Conservation (phyloP, 2,888 invertebrate genomes). For the Sylvicola cinctus region DNA sequence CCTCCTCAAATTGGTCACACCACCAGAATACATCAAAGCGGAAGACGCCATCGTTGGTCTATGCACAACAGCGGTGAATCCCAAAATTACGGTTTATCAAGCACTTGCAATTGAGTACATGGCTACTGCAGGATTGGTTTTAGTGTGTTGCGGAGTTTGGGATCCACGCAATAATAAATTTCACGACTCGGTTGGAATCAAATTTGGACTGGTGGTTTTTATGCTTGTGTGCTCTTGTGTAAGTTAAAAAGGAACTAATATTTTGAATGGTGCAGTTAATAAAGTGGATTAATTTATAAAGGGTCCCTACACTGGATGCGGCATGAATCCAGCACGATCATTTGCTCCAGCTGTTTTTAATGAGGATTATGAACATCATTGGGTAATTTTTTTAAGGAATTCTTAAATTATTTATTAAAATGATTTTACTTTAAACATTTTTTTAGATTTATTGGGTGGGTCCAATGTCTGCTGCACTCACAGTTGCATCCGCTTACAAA, state of each 20-base stretch:
- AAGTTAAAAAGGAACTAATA: slow-evolving; percentile 21
- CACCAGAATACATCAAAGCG: slow-evolving; percentile 14
- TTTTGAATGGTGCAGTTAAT: not conserved
- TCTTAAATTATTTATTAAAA: not conserved
- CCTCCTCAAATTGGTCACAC: slow-evolving; percentile 35
- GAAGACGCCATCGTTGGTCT: slow-evolving; percentile 26
- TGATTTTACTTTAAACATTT: slow-evolving; percentile 5
- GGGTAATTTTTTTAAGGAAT: slow-evolving; percentile 28
- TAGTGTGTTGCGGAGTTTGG: slow-evolving; percentile 50
- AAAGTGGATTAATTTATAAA: slow-evolving; percentile 15
- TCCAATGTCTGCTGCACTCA: slow-evolving; percentile 27
- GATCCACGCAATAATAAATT: slow-evolving; percentile 44
- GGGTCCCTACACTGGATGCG: slow-evolving; percentile 50
- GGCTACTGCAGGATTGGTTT: slow-evolving; percentile 38
- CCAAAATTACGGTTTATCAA: slow-evolving; percentile 27
- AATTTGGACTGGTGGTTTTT: slow-evolving; percentile 44
- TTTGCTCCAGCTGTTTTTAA: slow-evolving; percentile 54
- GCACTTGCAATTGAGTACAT: slow-evolving; percentile 40
- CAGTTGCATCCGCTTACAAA: slow-evolving; percentile 27
- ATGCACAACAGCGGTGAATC: slow-evolving; percentile 40
- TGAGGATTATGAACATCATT: slow-evolving; percentile 40
- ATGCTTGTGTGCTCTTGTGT: slow-evolving; percentile 45
- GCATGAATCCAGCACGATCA: slow-evolving; percentile 50
- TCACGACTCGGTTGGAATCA: slow-evolving; percentile 40
- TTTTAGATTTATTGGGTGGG: slow-evolving; percentile 39